These are phyloP conservation scores for Synchiropus splendidus DNA, from an alignment of 2,113 vertebrate species.

Conservation along the genomic window DNA sequence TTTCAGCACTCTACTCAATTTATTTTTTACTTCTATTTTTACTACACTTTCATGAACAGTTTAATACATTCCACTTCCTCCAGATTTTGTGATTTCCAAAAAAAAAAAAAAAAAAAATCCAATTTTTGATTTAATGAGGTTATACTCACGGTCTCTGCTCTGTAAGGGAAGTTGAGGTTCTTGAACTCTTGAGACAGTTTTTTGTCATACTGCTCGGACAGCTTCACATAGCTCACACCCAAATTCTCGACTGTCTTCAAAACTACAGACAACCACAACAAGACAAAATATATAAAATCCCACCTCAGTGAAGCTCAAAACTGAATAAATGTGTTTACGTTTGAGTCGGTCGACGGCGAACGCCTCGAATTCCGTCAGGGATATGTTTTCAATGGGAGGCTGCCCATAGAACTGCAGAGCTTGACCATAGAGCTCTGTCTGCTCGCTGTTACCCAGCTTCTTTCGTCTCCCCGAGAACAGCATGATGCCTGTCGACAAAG, in stretches of 20 bases:
- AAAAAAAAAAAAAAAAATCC: too few relatives aligned
- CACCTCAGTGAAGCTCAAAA: neutral
- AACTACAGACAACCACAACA: slow-evolving; percentile 64
- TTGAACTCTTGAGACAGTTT: slow-evolving; percentile 68
- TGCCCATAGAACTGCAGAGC: slow-evolving; percentile 84
- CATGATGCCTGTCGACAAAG: slow-evolving; percentile 44
- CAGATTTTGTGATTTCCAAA: too few relatives aligned
- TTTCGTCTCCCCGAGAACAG: slow-evolving; percentile 35
- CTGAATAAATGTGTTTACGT: slow-evolving; percentile 62
- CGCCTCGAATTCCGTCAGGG: slow-evolving; percentile 82
- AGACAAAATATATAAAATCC: neutral
- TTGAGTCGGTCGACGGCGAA: slow-evolving; percentile 85
- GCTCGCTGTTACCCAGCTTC: slow-evolving; percentile 42
- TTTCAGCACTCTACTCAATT: too few relatives aligned
- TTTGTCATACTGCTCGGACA: slow-evolving; percentile 50
- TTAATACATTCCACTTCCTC: too few relatives aligned
- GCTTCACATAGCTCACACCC: slow-evolving; percentile 76
- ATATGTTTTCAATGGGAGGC: slow-evolving; percentile 82
- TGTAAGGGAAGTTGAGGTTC: slow-evolving; percentile 76
- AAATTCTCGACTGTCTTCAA: slow-evolving; percentile 85
- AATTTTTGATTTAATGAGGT: too few relatives aligned
- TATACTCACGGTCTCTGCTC: slow-evolving; percentile 53
- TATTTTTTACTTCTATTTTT: too few relatives aligned
- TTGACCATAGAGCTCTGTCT: slow-evolving; percentile 70
- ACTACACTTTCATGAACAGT: too few relatives aligned